phyloP scores from a whole-genome alignment of 2,113 vertebrate species.

The Shinisaurus crocodilurus region DNA sequence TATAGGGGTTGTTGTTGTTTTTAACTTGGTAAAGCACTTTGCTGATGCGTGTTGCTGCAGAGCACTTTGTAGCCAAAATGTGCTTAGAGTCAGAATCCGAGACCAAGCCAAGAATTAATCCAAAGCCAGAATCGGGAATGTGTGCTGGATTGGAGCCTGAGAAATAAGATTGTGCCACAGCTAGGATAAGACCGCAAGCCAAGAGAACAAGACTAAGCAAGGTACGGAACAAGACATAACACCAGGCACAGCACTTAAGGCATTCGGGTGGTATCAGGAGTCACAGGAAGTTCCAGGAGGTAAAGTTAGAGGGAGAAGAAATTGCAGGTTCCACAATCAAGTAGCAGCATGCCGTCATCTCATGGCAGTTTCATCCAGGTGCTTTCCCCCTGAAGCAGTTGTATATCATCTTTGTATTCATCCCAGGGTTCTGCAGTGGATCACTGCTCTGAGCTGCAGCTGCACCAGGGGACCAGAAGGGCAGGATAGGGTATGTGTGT shows the following conservation, averaged over 20 bases:
- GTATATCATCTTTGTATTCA: not conserved
- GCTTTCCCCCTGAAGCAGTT: not conserved
- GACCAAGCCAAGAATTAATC: not conserved
- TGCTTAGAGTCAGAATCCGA: not conserved
- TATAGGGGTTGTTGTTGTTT: not conserved
- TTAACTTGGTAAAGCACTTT: conserved; percentile 13
- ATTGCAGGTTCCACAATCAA: not conserved
- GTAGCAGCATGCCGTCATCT: not conserved
- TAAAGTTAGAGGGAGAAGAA: not conserved
- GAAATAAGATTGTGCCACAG: not conserved
- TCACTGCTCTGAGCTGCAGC: not conserved
- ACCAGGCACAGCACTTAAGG: not conserved
- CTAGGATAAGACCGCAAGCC: not conserved
- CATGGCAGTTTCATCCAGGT: not conserved
- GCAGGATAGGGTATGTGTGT: not conserved
- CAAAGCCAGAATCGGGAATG: not conserved
- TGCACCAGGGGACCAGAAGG: not conserved
- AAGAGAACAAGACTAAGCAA: not conserved
- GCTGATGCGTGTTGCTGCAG: not conserved
- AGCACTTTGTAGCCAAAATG: not conserved
- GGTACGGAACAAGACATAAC: not conserved
- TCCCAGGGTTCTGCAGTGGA: not conserved
- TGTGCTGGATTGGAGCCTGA: conserved; percentile 2
- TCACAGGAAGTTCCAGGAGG: not conserved
- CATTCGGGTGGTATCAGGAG: not conserved